Percentiles rank a stretch among this genome's conserved stretches.
Conservation (phyloP, 2,888 invertebrate species). For the Ormyrus pomaceus region DNA sequence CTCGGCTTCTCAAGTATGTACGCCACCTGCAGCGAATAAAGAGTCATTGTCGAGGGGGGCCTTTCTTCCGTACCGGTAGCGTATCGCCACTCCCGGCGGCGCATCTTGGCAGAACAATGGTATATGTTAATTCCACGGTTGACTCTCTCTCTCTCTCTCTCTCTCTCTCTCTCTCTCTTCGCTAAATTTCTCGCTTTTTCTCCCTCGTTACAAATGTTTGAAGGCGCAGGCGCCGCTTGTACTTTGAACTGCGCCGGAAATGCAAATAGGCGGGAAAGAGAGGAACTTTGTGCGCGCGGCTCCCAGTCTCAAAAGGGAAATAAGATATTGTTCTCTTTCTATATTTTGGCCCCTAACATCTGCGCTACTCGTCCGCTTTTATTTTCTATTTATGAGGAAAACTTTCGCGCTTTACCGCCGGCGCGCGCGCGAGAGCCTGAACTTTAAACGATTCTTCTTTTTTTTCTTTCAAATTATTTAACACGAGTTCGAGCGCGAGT, state of each 20-base stretch:
- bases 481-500: no score
- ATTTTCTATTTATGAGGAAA: background rate
- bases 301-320: constrained; percentile 13
- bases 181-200: constrained; percentile 53
- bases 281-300: constrained; percentile 39
- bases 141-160: background rate
- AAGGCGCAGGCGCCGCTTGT: background rate
- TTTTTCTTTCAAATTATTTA: no score
- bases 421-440: no score
- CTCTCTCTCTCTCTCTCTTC: constrained; percentile 2
- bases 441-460: no score
- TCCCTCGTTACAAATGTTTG: constrained; percentile 57
- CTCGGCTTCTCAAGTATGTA: constrained; percentile 15
- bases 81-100: constrained; percentile 7
- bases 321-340: constrained; percentile 29
- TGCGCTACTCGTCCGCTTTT: no score
- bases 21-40: constrained; percentile 58
- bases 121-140: constrained; percentile 66
- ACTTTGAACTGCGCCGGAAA: background rate
- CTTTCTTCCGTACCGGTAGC: constrained; percentile 58
- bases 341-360: background rate
- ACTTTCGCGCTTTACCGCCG: background rate
- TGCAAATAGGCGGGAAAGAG: constrained; percentile 31
- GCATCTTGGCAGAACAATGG: constrained; percentile 68
- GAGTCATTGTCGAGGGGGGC: constrained; percentile 56